Evolutionary conservation across 2,888 invertebrate genomes (phyloP).

Genomic region (Leucoptera coffeella): DNA sequence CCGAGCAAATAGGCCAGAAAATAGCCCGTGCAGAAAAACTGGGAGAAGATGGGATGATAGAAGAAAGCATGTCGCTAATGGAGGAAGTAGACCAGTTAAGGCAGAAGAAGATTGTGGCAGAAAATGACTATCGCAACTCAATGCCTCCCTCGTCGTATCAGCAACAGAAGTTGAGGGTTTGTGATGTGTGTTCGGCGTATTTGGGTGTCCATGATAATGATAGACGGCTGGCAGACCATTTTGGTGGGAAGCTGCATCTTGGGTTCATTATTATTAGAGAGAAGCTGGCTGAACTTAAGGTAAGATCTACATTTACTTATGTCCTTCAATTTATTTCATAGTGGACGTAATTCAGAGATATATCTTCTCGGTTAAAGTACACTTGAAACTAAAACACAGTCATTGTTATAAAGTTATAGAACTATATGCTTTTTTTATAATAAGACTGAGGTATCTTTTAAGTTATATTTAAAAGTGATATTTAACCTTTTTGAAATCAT

Average conservation of each 20-base stretch:
- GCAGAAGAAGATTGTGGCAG: conserved; percentile 87
- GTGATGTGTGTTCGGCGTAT: conserved; percentile 97
- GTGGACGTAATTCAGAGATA: too few relatives aligned
- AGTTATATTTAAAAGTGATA: too few relatives aligned
- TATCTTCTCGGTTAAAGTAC: too few relatives aligned
- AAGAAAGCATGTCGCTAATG: conserved; percentile 95
- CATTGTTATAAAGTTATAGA: too few relatives aligned
- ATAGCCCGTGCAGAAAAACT: conserved; percentile 90
- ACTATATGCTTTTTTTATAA: too few relatives aligned
- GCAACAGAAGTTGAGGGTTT: conserved; percentile 94
- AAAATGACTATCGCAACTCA: conserved; percentile 93
- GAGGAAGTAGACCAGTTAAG: conserved; percentile 95
- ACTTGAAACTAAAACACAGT: too few relatives aligned
- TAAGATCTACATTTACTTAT: too few relatives aligned
- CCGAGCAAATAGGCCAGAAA: conserved; percentile 96
- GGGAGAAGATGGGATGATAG: conserved; percentile 94
- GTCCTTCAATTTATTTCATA: too few relatives aligned
- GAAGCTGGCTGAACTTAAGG: conserved; percentile 79
- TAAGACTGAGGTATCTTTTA: too few relatives aligned
- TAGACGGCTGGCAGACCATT: conserved; percentile 95
- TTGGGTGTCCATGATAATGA: conserved; percentile 99
- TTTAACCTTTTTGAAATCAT: too few relatives aligned
- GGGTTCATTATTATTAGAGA: conserved; percentile 98
- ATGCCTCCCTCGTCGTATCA: conserved; percentile 99
- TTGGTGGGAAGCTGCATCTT: conserved; percentile 97